Base-by-base conservation (phyloP, 2,888 invertebrate genomes). In the Hirtodrosophila duncani region DNA sequence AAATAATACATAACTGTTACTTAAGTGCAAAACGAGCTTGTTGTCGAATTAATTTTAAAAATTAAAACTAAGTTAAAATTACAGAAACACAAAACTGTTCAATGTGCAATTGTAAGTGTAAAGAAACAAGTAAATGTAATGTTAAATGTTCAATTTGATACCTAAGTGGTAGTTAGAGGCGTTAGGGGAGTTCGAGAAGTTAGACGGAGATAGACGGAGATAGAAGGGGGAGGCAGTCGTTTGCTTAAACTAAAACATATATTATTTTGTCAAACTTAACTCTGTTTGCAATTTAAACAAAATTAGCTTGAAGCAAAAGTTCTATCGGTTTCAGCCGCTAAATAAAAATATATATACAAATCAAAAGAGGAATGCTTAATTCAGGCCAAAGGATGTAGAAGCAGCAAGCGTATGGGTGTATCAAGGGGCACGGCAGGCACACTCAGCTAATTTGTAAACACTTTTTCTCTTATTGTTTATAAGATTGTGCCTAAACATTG, bases 11-110 rank as follows among this genome's bases (percentile, higher is more conserved):
- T 53, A 61, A 68, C 46, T 41, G 67, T 69, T 72, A 77, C 53
- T 72, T 75, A 75, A 82, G 78, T 82, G 82, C 74, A 80, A 82
- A 75, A 82, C 81, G 75, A 75, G 75, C 75, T 75, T 75, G 82
- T 75, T 82, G 82, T 75, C 79, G 65, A 74, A 82, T 74, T 78
- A 71, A 57, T 65, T 78, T 52, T 65, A 69, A 59, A 41, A 24
- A 43, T 68, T 77, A 53, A 56, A 44, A 55, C 34, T 67, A 72
- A 68, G 78, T 43, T 57, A 60, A 48, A 58, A 43, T 26, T 55
- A 37, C 16, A 26, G 39, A 10, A 16, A 10, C 8, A 38, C 21
- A 10, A 29, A 33, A 9, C 30, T 53, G 37, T 55, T 55, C 30
- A 56, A 49, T 21, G 34, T 30, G 55, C 38, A 31, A 46, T 46